Percentiles rank a stretch among this genome's conserved stretches.
Conservation (phyloP, 2,797 vertebrate species). For the Microcaecilia unicolor region DNA sequence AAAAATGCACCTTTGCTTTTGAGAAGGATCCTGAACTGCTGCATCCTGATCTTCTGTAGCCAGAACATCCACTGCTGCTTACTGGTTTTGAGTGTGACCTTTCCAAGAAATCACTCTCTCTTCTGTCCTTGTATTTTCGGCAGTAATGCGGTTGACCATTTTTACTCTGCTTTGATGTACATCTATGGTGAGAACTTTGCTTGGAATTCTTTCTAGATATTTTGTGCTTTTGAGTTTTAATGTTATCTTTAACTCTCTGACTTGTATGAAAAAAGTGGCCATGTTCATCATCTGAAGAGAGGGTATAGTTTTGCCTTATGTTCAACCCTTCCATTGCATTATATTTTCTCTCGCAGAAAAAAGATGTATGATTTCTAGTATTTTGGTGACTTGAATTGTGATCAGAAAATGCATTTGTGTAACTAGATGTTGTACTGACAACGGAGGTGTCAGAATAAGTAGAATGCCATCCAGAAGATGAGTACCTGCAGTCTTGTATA, state of each 20-base stretch:
- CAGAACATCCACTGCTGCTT: constrained; percentile 20
- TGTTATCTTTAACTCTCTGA: constrained; percentile 20
- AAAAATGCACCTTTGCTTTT: constrained; percentile 26
- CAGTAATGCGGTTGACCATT: constrained; percentile 10
- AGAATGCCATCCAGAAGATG: constrained; percentile 31
- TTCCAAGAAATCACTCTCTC: constrained; percentile 19
- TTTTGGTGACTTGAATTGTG: constrained; percentile 27
- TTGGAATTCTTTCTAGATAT: constrained; percentile 10
- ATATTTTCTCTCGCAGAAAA: constrained; percentile 46
- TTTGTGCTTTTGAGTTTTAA: constrained; percentile 25
- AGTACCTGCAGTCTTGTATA: constrained; percentile 21
- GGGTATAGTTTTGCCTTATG: constrained; percentile 53
- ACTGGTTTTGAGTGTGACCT: constrained; percentile 18
- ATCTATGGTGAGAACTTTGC: constrained; percentile 21
- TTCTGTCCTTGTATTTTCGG: constrained; percentile 8
- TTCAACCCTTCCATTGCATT: constrained; percentile 38
- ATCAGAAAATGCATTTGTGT: constrained; percentile 7
- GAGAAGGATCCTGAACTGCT: constrained; percentile 19
- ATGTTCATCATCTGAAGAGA: constrained; percentile 13
- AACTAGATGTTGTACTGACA: constrained; percentile 12
- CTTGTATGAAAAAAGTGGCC: constrained; percentile 7
- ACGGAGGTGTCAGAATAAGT: constrained; percentile 31
- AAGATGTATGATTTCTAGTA: constrained; percentile 34
- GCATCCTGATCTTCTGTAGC: constrained; percentile 15
- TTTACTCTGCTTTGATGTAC: constrained; percentile 30